phyloP scores from a whole-genome alignment of 2,113 vertebrate species.

The Otus sunia region DNA sequence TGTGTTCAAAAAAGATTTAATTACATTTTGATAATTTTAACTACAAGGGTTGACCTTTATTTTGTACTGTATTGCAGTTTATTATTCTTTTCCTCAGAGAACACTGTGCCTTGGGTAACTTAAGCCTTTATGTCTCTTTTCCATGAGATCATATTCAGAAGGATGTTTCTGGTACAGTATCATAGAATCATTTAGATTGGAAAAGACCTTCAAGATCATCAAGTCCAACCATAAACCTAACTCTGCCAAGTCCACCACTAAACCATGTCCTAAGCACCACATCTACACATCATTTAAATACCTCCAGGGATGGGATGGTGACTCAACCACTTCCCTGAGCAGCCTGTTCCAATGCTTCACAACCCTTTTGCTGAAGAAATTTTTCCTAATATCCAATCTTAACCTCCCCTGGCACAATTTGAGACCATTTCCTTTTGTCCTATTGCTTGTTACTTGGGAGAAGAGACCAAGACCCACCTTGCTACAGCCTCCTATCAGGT shows the following conservation, averaged over 20 bases:
- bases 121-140: neutral
- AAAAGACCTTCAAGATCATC: neutral
- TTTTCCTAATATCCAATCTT: neutral
- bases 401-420: neutral
- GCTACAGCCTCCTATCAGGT: no score
- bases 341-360: neutral
- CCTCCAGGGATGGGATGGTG: neutral
- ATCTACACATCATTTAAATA: neutral
- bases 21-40: neutral
- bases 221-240: neutral
- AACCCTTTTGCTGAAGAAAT: neutral
- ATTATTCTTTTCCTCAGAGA: neutral
- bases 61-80: neutral
- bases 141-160: neutral
- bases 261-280: neutral
- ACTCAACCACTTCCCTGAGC: neutral
- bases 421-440: fast-evolving
- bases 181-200: neutral
- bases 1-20: neutral
- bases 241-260: neutral
- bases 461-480: neutral
- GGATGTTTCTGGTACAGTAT: neutral
- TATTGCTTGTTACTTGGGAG: neutral
- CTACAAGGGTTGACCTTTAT: neutral
- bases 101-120: neutral